Conservation (phyloP, 2,797 vertebrate species). For the Apogon hyalosoma region DNA sequence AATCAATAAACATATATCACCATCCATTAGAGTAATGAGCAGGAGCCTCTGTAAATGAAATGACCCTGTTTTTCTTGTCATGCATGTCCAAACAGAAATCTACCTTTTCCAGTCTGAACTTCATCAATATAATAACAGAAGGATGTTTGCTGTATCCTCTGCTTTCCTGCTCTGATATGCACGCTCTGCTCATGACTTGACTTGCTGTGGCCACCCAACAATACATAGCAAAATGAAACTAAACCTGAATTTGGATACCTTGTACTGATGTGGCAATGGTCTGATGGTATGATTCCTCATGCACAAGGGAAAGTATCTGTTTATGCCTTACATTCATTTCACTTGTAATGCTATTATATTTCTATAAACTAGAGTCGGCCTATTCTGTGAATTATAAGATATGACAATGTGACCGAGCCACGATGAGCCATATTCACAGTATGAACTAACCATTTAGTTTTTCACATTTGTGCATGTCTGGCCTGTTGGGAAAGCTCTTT, state of each 20-base stretch:
- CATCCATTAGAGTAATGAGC: too few relatives aligned
- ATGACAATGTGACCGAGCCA: not conserved
- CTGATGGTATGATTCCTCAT: not conserved
- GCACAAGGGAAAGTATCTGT: not conserved
- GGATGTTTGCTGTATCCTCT: constrained; percentile 3
- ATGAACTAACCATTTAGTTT: not conserved
- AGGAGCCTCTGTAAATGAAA: too few relatives aligned
- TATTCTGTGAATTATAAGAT: not conserved
- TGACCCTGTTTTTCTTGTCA: not conserved
- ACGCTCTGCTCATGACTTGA: constrained; percentile 19
- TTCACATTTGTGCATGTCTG: not conserved
- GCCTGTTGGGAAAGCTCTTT: not conserved
- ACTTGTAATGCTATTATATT: not conserved
- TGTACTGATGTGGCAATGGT: constrained; percentile 20
- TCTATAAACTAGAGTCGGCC: too few relatives aligned
- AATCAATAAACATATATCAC: too few relatives aligned
- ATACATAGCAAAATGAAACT: constrained; percentile 22
- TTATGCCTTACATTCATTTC: not conserved
- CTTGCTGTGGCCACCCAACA: constrained; percentile 11
- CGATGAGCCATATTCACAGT: not conserved
- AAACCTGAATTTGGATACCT: constrained; percentile 20
- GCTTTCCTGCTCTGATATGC: constrained; percentile 7
- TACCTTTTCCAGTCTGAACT: not conserved
- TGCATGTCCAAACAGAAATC: not conserved
- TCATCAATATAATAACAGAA: not conserved